phyloP scores from a whole-genome alignment of 2,113 vertebrate species.

The Cyanoliseus patagonus region DNA sequence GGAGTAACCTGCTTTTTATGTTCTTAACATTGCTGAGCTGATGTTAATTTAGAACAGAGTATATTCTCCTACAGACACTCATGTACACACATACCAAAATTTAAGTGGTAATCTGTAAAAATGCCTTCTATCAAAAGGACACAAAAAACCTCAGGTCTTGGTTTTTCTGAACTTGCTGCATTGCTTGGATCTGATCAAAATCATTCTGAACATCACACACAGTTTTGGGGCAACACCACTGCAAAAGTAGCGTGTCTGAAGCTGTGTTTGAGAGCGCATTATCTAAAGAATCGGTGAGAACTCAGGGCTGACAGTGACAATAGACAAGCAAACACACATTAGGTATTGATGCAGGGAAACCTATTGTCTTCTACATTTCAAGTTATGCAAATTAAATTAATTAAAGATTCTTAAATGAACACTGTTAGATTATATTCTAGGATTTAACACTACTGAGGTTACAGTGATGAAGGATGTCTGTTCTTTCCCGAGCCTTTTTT shows the following conservation, averaged over 20 bases:
- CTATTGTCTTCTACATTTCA: not conserved
- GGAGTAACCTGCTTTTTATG: not conserved
- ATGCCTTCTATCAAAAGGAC: not conserved
- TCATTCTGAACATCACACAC: not conserved
- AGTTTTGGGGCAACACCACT: not conserved
- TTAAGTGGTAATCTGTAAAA: not conserved
- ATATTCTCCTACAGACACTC: not conserved
- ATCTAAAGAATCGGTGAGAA: not conserved
- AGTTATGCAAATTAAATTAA: not conserved
- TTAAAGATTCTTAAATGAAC: not conserved
- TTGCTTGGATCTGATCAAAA: not conserved
- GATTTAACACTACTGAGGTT: not conserved
- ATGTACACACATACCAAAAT: not conserved
- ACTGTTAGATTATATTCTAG: not conserved
- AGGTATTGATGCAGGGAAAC: not conserved
- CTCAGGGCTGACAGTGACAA: not conserved
- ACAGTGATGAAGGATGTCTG: not conserved
- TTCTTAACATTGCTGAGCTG: not conserved
- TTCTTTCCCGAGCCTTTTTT: not conserved
- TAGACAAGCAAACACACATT: not conserved
- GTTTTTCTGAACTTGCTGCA: not conserved
- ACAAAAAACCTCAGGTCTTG: not conserved
- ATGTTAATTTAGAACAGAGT: not conserved
- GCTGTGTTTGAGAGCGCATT: not conserved
- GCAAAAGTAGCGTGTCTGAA: not conserved